A percentile compares a stretch with the other conserved stretches of the same genome.
phyloP scores from a whole-genome alignment of 2,888 invertebrate genomes.

The Erebia palarica region DNA sequence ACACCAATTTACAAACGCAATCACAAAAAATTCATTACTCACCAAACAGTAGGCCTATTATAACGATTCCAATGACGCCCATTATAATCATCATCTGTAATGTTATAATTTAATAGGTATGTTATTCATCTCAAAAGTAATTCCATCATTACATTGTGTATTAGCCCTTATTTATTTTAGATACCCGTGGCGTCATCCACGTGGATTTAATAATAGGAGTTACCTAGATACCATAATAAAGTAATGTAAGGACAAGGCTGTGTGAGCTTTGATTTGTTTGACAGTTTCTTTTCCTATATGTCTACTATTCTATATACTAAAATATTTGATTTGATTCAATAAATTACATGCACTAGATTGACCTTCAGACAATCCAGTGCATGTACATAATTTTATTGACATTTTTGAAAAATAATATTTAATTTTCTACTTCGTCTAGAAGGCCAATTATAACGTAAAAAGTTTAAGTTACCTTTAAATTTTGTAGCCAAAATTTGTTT shows the following conservation, averaged over 20 bases:
- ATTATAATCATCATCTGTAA: slow-evolving; percentile 94
- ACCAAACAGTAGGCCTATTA: slow-evolving; percentile 94
- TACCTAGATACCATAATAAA: too few relatives aligned
- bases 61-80: slow-evolving; percentile 91
- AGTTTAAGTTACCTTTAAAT: slow-evolving; percentile 87
- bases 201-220: too few relatives aligned
- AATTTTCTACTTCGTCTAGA: neutral
- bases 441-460: neutral
- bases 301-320: too few relatives aligned
- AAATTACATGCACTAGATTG: too few relatives aligned
- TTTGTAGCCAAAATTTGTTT: slow-evolving; percentile 98
- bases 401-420: neutral
- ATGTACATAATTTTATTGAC: neutral
- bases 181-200: too few relatives aligned
- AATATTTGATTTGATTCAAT: too few relatives aligned
- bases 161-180: too few relatives aligned
- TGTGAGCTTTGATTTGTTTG: too few relatives aligned
- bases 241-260: too few relatives aligned
- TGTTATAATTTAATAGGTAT: neutral
- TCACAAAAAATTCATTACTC: slow-evolving; percentile 68
- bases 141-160: neutral
- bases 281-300: too few relatives aligned
- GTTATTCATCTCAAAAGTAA: neutral
- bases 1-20: slow-evolving; percentile 41
- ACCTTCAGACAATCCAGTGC: too few relatives aligned